Base-by-base conservation (phyloP, 2,113 vertebrate species). In the Sinocyclocheilus anophthalmus region DNA sequence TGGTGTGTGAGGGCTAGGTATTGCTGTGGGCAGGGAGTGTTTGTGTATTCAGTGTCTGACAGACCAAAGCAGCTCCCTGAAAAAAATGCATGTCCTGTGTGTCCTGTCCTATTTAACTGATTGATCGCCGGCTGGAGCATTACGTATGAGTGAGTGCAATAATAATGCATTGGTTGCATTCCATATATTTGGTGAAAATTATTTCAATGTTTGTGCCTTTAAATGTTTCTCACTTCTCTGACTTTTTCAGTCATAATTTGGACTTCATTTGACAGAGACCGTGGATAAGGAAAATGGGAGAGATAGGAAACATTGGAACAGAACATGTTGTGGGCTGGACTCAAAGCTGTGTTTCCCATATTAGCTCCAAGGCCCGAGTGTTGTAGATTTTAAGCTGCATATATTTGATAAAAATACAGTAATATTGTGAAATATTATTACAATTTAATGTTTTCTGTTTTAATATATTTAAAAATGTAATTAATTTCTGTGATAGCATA, bases 51-150 rank as follows among this genome's bases (percentile, higher is more conserved):
- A 53, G 63, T 53, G 42, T 76, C 77, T 85, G 83, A 85, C 59
- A 76, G 77, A 82, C 78, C 53, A n/a, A 76, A 88, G 79, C 84
- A 83, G 87, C 50, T 59, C 72, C 79, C 63, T 76, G 86, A 87
- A 77, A 81, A 30, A 75, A 84, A 80, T 42, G 10, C 83, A 76
- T 42, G 76, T 81, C 67, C 85, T 67, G 42, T 45, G 42, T 45
- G 42, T 45, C 42, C 42, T 45, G 42, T 10, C 42, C 42, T 45
- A 10, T 48, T 83, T 73, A 76, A 75, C 39, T 87, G 85, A 87
- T 81, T 73, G 61, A 87, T 88, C 39, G 59, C 59, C 33, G 65
- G 22, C 83, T 70, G 55, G 63, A 72, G 48, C 20, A 5, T 57
- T 59, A 59, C 30, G 13, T 83, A 72, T 50, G 39, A 57, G 50